Evolutionary conservation across 2,888 invertebrate species (phyloP).

Genomic region (Ectobius pallidus): DNA sequence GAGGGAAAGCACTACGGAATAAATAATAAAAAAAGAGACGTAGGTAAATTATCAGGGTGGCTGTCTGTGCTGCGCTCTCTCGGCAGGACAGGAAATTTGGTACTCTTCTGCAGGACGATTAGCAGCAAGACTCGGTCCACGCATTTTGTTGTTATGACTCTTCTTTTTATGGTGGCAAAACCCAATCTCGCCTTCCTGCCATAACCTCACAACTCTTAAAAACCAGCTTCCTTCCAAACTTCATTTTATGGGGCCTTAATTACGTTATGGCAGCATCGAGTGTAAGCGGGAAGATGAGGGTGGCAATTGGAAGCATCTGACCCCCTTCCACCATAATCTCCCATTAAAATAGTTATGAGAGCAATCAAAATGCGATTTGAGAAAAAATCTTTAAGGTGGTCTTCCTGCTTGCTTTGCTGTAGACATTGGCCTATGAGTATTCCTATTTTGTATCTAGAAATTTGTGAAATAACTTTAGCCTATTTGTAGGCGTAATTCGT

Average conservation of each 20-base stretch:
- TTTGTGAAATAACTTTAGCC: too few species aligned
- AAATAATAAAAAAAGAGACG: slow-evolving; percentile 3
- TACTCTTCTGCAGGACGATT: slow-evolving; percentile 25
- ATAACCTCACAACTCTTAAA: neutral
- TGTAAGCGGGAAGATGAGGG: too few species aligned
- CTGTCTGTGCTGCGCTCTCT: neutral
- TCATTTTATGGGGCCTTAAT: slow-evolving; percentile 5
- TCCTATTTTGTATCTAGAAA: too few species aligned
- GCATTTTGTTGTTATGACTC: neutral
- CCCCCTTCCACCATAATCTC: neutral
- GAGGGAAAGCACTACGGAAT: neutral
- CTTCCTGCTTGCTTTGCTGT: too few species aligned
- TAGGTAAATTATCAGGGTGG: slow-evolving; percentile 18
- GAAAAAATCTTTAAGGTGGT: neutral
- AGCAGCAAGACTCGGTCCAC: neutral
- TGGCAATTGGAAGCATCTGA: neutral
- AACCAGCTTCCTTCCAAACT: neutral
- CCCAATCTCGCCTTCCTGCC: neutral
- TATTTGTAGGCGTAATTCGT: too few species aligned
- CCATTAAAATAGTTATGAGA: neutral
- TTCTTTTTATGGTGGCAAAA: neutral
- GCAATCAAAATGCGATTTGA: neutral
- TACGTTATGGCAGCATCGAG: slow-evolving; percentile 1
- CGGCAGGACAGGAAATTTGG: slow-evolving; percentile 22
- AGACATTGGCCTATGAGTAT: too few species aligned